Evolutionary conservation across 2,797 vertebrate genomes (phyloP).

Genomic region (Moxostoma hubbsi): DNA sequence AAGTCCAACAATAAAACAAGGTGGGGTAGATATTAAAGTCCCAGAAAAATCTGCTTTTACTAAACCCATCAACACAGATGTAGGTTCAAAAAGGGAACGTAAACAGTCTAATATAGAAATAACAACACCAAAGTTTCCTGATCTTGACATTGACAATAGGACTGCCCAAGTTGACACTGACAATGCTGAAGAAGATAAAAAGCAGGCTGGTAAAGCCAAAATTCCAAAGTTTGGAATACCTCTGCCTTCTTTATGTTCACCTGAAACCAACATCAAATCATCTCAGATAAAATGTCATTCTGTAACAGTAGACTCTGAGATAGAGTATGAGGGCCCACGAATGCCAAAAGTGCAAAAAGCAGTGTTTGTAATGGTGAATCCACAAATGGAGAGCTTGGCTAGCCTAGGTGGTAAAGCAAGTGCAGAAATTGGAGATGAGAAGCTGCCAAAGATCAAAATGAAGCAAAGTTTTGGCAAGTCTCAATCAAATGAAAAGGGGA

Average conservation of each 20-base stretch:
- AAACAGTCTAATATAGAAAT: conserved; percentile 53
- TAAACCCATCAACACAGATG: conserved; percentile 26
- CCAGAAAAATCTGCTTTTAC: conserved; percentile 62
- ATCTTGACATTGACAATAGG: conserved; percentile 77
- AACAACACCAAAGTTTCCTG: conserved; percentile 70
- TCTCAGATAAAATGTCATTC: conserved; percentile 45
- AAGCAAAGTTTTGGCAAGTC: conserved; percentile 72
- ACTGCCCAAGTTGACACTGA: conserved; percentile 59
- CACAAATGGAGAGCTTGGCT: conserved; percentile 63
- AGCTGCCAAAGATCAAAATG: conserved; percentile 72
- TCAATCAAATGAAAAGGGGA: conserved; percentile 66
- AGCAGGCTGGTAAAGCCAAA: conserved; percentile 76
- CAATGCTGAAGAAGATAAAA: conserved; percentile 47
- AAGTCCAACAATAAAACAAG: not conserved
- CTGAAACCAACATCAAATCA: conserved; percentile 65
- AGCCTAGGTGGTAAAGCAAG: conserved; percentile 49
- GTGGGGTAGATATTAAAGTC: conserved; percentile 9
- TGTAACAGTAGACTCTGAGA: conserved; percentile 58
- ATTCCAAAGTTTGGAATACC: conserved; percentile 80
- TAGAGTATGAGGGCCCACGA: conserved; percentile 72
- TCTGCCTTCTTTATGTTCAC: conserved; percentile 71
- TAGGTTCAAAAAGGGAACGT: not conserved
- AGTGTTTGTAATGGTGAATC: conserved; percentile 75
- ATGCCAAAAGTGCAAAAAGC: conserved; percentile 79
- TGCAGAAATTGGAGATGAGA: conserved; percentile 58